Evolutionary conservation across 2,797 vertebrate genomes (phyloP).

Genomic region (Lutra lutra): DNA sequence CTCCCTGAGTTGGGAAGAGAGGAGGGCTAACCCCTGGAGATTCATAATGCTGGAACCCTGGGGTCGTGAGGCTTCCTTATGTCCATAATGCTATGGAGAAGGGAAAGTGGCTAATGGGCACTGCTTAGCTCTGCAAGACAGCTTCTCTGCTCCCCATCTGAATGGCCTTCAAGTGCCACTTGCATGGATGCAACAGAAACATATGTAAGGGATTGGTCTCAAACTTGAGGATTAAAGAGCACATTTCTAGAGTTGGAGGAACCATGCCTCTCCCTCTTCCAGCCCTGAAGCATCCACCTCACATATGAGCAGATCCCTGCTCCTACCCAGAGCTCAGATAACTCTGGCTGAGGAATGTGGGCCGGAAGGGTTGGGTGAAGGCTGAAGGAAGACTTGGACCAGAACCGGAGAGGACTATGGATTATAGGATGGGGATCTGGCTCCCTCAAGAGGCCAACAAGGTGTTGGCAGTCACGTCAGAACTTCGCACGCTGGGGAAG

Average conservation of each 20-base stretch:
- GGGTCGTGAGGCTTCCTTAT: neutral
- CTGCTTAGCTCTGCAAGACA: constrained; percentile 1
- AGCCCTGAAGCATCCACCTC: neutral
- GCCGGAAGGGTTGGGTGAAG: constrained; percentile 17
- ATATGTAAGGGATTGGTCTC: neutral
- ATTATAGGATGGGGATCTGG: neutral
- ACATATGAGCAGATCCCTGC: constrained; percentile 54
- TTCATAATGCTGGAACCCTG: neutral
- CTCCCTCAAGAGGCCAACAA: constrained; percentile 75
- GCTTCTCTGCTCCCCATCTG: constrained; percentile 16
- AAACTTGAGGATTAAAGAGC: constrained; percentile 34
- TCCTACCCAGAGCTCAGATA: constrained; percentile 43
- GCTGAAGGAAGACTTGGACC: constrained; percentile 50
- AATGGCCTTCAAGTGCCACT: constrained; percentile 37
- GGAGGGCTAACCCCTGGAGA: neutral
- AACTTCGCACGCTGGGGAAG: constrained; percentile 92
- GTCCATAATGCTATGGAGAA: constrained; percentile 29
- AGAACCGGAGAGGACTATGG: constrained; percentile 24
- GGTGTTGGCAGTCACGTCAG: constrained; percentile 77
- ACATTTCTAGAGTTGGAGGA: constrained; percentile 21
- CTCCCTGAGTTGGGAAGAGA: constrained; percentile 32
- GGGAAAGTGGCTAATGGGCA: neutral
- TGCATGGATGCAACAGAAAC: neutral
- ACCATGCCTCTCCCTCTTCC: neutral
- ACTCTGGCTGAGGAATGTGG: neutral